Percentiles rank a stretch among this genome's conserved stretches.
Evolutionary conservation across 2,113 vertebrate species (phyloP).

Genomic region (Irena cyanogastra): DNA sequence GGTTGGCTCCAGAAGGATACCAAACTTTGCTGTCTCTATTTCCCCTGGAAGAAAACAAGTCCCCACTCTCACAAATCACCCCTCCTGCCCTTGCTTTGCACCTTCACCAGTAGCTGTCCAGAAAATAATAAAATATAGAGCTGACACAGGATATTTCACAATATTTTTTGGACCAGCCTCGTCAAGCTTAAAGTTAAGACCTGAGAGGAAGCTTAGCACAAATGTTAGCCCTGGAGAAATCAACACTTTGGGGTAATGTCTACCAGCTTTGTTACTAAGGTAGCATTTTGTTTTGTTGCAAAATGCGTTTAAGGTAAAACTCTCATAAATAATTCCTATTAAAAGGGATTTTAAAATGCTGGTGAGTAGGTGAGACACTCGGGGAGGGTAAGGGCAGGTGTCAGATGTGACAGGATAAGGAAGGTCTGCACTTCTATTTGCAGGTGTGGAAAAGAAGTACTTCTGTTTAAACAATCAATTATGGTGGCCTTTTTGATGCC

Average conservation of each 20-base stretch:
- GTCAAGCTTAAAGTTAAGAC: background rate
- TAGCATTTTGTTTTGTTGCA: background rate
- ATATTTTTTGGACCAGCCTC: background rate
- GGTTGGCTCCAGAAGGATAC: background rate
- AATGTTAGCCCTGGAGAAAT: background rate
- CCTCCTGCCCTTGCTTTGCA: background rate
- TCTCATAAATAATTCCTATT: background rate
- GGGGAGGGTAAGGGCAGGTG: background rate
- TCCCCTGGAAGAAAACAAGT: background rate
- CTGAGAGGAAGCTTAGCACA: background rate
- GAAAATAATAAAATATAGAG: background rate
- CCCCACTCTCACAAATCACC: background rate
- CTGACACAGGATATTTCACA: background rate
- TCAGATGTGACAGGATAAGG: background rate
- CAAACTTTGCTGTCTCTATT: background rate
- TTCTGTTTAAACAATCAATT: background rate
- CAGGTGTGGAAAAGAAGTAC: background rate
- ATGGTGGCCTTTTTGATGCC: background rate
- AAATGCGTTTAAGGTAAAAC: background rate
- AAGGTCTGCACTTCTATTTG: background rate
- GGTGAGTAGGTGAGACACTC: background rate
- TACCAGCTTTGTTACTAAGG: background rate
- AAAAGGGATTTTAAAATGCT: background rate
- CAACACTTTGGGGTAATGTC: background rate
- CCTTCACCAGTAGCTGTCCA: background rate